Conservation (phyloP, 2,113 vertebrate species). For the Crotalus helleri region DNA sequence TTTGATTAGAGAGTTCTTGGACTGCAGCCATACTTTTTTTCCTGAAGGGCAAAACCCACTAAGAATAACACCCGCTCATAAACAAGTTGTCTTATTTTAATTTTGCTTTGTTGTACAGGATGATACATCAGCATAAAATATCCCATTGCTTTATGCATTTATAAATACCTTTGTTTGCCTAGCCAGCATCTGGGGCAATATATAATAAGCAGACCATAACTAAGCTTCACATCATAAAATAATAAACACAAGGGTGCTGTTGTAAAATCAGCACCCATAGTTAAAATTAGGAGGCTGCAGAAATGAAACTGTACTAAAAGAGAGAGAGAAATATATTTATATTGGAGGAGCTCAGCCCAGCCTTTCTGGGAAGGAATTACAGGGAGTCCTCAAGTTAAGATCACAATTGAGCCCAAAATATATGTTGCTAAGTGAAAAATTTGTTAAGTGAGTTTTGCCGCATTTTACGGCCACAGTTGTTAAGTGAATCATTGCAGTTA, state of each 20-base stretch:
- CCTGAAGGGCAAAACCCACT: rapidly evolving
- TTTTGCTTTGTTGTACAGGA: background rate
- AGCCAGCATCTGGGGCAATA: background rate
- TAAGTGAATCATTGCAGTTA: background rate
- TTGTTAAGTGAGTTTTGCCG: background rate
- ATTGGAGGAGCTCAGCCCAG: background rate
- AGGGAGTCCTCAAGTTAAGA: background rate
- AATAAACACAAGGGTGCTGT: background rate
- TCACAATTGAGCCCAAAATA: background rate
- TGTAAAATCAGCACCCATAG: background rate
- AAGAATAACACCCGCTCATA: background rate
- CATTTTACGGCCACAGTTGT: background rate
- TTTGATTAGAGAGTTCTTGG: background rate
- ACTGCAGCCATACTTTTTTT: background rate
- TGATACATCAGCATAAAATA: background rate
- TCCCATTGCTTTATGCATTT: background rate
- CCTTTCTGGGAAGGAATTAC: background rate
- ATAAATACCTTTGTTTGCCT: background rate
- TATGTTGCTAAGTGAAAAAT: background rate
- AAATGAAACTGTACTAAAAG: background rate
- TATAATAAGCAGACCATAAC: background rate
- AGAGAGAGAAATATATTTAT: background rate
- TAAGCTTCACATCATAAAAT: background rate
- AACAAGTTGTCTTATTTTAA: background rate
- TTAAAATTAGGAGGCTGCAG: background rate